Conservation (phyloP, 2,797 vertebrate genomes). For the Agapornis canus region DNA sequence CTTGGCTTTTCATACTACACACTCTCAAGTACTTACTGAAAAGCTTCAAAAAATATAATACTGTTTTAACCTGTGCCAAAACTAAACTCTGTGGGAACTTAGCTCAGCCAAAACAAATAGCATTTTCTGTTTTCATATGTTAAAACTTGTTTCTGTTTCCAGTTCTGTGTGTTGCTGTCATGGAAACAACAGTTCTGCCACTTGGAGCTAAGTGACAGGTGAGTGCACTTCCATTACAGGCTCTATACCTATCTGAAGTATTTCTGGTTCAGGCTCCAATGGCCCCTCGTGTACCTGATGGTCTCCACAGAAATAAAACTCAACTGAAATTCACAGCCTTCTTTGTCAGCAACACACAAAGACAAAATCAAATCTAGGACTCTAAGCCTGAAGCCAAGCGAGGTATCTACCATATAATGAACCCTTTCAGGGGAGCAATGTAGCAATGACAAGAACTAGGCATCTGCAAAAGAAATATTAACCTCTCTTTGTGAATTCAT, state of each 20-base stretch:
- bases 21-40: neutral
- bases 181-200: neutral
- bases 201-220: neutral
- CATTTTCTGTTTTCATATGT: neutral
- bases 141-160: neutral
- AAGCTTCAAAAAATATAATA: neutral
- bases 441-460: neutral
- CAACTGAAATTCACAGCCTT: neutral
- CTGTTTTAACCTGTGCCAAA: neutral
- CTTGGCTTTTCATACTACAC: neutral
- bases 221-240: neutral
- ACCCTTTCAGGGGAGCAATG: neutral
- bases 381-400: neutral
- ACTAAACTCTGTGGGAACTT: neutral
- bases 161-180: neutral
- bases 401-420: neutral
- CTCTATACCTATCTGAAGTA: neutral
- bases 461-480: neutral
- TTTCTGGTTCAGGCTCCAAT: neutral
- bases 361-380: neutral
- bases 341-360: neutral
- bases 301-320: neutral
- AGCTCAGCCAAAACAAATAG: neutral
- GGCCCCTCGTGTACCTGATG: neutral
- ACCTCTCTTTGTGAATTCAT: neutral